Conservation (phyloP, 92 coral and sea anemone species). For the Montipora capitata region DNA sequence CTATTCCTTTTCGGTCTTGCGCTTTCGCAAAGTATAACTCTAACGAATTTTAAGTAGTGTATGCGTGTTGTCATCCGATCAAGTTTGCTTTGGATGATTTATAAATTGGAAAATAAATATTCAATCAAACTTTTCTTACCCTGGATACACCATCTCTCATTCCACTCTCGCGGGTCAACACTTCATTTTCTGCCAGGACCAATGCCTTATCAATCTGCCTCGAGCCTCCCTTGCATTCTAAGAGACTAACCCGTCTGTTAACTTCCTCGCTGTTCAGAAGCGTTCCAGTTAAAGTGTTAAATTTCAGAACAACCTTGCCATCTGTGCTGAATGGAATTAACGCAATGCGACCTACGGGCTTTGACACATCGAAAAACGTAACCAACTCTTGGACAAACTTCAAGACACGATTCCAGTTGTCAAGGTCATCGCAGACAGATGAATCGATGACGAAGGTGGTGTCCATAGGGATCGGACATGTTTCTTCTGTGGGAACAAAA, state of each 20-base stretch:
- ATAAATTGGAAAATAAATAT: background rate
- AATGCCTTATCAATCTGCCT: constrained; percentile 85
- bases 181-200: constrained; percentile 79
- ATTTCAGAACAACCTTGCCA: constrained; percentile 71
- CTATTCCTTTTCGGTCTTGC: too few relatives aligned
- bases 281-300: constrained; percentile 77
- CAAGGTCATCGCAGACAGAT: constrained; percentile 79
- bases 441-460: constrained; percentile 85
- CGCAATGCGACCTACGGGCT: constrained; percentile 74
- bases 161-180: constrained; percentile 77
- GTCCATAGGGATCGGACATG: constrained; percentile 82
- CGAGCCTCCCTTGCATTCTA: constrained; percentile 75
- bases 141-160: constrained; percentile 44
- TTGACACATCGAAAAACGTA: constrained; percentile 75
- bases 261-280: constrained; percentile 72
- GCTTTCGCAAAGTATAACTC: too few relatives aligned
- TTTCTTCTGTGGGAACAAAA: constrained; percentile 21
- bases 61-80: too few relatives aligned
- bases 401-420: constrained; percentile 77
- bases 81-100: too few relatives aligned
- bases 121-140: background rate
- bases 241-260: constrained; percentile 58
- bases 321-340: constrained; percentile 65
- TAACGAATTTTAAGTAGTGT: too few relatives aligned
- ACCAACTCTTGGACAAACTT: constrained; percentile 74